Evolutionary conservation across 2,797 vertebrate genomes (phyloP), one percentile per base, ranked within the genome.

Genomic region (Sebastes minor): DNA sequence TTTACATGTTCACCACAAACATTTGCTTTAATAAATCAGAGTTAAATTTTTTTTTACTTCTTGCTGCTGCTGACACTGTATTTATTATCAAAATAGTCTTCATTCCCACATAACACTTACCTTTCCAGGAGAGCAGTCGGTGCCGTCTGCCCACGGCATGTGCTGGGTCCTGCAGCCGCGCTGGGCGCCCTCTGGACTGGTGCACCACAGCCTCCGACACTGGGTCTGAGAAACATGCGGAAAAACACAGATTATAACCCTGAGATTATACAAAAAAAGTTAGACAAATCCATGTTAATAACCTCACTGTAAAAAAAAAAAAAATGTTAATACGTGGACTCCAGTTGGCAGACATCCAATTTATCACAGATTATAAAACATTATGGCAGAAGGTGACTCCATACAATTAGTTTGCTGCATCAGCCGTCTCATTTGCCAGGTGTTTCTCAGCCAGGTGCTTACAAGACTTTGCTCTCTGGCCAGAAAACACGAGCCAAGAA

Each of bases 131-230:
- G 96, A 96, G 83, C 99, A 99, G 83, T 99, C 98, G 0, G 99
- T 99, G 61, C 99, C 99, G 0, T 99, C 99, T 2, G 99, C 98
- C 98, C 98, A 99, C 3, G 99, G 99, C 3, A 99, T 99, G 94
- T 99, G 99, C 8, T 99, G 99, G 6, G 99, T 99, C 76, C 97
- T 96, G 92, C 99, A 99, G 89, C 98, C 98, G 71, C 97, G 96
- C 94, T 98, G 97, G 0, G 96, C 96, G 0, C 98, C 98, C 20
- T 98, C 98, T 0, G 96, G 95, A 65, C 98, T 98, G 69, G 97
- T 98, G 84, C 99, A 99, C 98, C 99, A 99, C 75, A 99, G 95
- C 77, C 99, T 95, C 42, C 97, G 95, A 89, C 99, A 99, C 92
- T 99, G 98, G 91, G 96, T 98, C 97, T 99, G 94, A 80, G 59